These are phyloP conservation scores for Erithacus rubecula DNA, from an alignment of 2,797 vertebrate species.

Conservation along the genomic window DNA sequence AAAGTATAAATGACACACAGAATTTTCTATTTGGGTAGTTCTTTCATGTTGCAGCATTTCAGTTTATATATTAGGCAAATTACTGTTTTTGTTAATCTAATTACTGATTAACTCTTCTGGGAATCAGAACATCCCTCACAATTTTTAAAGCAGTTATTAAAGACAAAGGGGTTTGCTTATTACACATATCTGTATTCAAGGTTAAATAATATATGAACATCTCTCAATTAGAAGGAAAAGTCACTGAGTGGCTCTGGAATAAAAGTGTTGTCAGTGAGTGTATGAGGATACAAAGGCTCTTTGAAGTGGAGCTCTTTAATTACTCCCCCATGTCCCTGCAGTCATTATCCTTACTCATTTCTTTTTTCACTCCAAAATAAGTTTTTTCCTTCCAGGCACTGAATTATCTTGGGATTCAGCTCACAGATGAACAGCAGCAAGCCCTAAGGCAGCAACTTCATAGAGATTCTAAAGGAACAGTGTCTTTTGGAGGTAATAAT, in stretches of 20 bases:
- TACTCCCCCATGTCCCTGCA: constrained; percentile 35
- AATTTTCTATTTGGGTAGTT: not conserved
- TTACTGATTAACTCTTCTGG: constrained; percentile 35
- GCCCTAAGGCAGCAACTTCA: constrained; percentile 80
- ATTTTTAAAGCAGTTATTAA: constrained; percentile 37
- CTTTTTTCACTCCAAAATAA: not conserved
- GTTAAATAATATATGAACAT: constrained; percentile 57
- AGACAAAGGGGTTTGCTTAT: constrained; percentile 38
- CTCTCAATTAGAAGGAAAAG: constrained; percentile 46
- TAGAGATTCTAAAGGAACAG: constrained; percentile 80
- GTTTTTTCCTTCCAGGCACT: constrained; percentile 74
- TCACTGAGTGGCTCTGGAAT: constrained; percentile 19
- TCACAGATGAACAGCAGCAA: constrained; percentile 82
- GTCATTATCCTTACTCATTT: constrained; percentile 30
- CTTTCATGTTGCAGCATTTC: not conserved
- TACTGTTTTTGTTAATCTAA: constrained; percentile 48
- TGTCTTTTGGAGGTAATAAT: constrained; percentile 85
- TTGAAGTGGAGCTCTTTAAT: constrained; percentile 48
- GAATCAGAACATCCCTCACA: constrained; percentile 5
- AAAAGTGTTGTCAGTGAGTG: constrained; percentile 37
- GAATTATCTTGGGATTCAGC: constrained; percentile 82
- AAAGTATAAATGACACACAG: not conserved
- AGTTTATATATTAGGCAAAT: constrained; percentile 36
- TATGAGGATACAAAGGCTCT: constrained; percentile 37
- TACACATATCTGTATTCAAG: constrained; percentile 41